Base-by-base conservation (phyloP, 2,113 vertebrate species). In the Zosterops japonicus region DNA sequence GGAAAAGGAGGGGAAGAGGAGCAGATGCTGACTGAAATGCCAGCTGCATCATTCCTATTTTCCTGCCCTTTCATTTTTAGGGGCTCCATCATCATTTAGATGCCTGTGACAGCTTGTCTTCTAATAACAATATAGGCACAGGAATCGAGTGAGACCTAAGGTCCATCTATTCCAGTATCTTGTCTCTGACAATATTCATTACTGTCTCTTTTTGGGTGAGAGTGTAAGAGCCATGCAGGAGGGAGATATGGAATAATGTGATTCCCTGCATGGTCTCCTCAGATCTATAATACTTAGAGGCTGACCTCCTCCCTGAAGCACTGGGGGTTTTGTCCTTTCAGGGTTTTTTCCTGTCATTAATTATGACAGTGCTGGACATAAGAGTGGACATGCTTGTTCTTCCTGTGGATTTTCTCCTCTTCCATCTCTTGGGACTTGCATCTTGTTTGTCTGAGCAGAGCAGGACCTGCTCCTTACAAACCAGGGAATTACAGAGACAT, bases 161-260 rank as follows among this genome's bases (percentile, higher is more conserved):
- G 68, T 90, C 82, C 52, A 20, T 93, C 63, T 91, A 12, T 88
- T 94, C 82, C 94, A 67, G 75, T 63, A 55, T 68, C 91, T 85
- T 87, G 82, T 94, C 93, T 82, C 89, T 86, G 86, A 83, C 83
- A 94, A 95, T 94, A 93, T 95, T 88, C 75, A 95, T 96, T 96
- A 96, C 29, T 35, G 75, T 85, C 72, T 61, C 87, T 64, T 47
- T 91, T 76, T 18, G 14, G 6, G 25, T 21, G 10, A 15, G 79
- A 76, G 46, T n/a, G 11, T 74, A 87, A 72, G 87, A 90, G 88
- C 83, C 8, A 5, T 47, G 55, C 76, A 77, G 79, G 67, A 86
- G 16, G 42, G 63, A 86, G 55, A 53, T 79, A 31, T 0, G 28
- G 80, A 80, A 74, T 96, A 95, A 96, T 94, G 68, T 53, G 64